These are phyloP conservation scores for Chydorus sphaericus DNA, from an alignment of 2,888 invertebrate genomes.

Conservation along the genomic window DNA sequence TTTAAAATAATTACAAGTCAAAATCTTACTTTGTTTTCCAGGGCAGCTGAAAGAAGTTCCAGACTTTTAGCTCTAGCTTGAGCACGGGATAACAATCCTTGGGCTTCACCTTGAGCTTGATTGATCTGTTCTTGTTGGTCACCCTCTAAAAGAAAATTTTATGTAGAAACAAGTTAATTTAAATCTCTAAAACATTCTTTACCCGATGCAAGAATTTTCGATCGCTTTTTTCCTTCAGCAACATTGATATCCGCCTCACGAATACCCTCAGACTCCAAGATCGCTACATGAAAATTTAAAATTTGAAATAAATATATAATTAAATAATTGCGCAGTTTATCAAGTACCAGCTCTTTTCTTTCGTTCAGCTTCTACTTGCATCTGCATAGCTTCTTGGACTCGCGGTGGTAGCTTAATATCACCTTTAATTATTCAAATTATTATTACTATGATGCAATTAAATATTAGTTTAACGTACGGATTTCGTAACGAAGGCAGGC, in stretches of 20 bases:
- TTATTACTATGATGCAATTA: not conserved
- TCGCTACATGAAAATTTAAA: too few species aligned
- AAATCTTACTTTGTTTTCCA: constrained; percentile 30
- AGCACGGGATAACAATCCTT: constrained; percentile 79
- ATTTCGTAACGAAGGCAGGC: constrained; percentile 91
- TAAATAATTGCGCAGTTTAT: too few species aligned
- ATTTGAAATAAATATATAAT: too few species aligned
- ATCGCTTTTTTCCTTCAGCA: constrained; percentile 85
- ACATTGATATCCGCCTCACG: constrained; percentile 88
- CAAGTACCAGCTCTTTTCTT: constrained; percentile 90
- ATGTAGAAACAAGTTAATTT: constrained; percentile 9
- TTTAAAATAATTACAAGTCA: constrained; percentile 6
- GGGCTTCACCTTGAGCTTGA: constrained; percentile 79
- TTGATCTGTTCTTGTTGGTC: constrained; percentile 88
- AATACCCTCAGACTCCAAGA: constrained; percentile 91
- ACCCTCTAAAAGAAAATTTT: constrained; percentile 52
- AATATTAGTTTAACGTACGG: constrained; percentile 42
- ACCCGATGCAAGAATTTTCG: constrained; percentile 82
- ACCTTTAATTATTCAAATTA: constrained; percentile 37
- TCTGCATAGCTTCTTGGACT: constrained; percentile 98
- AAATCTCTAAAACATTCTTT: constrained; percentile 18
- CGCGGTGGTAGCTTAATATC: constrained; percentile 76
- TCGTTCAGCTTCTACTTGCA: constrained; percentile 98
- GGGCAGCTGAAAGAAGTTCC: constrained; percentile 52
- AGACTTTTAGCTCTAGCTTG: constrained; percentile 78